Conservation (phyloP, 2,888 invertebrate species). For the Magallana nippona region DNA sequence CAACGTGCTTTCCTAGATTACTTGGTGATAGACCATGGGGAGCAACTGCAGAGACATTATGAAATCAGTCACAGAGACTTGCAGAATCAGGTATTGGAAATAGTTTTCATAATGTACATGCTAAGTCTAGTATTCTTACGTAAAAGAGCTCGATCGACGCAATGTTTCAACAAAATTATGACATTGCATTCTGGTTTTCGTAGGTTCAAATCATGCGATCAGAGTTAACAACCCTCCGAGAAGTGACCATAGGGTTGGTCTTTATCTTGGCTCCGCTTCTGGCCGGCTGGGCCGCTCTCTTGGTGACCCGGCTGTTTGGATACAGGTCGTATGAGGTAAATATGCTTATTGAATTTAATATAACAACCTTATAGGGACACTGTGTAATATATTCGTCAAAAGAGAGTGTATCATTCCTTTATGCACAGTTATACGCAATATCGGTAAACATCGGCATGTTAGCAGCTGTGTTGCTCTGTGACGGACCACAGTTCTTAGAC, state of each 20-base stretch:
- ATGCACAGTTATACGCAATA: not conserved
- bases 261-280: not conserved
- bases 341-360: not conserved
- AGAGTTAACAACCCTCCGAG: not conserved
- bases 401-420: no score
- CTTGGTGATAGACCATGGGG: conserved; percentile 13
- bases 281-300: not conserved
- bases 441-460: conserved; percentile 8
- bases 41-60: conserved; percentile 4
- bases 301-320: not conserved
- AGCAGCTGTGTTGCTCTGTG: conserved; percentile 18
- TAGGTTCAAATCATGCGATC: conserved; percentile 6
- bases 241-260: not conserved
- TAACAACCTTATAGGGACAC: no score
- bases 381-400: no score
- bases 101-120: no score
- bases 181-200: not conserved
- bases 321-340: not conserved
- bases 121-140: no score
- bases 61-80: conserved; percentile 1
- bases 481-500: not conserved
- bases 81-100: conserved; percentile 10
- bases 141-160: no score
- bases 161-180: no score
- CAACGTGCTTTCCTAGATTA: not conserved